Base-by-base conservation (phyloP, 2,888 invertebrate genomes). In the Gortyna flavago region DNA sequence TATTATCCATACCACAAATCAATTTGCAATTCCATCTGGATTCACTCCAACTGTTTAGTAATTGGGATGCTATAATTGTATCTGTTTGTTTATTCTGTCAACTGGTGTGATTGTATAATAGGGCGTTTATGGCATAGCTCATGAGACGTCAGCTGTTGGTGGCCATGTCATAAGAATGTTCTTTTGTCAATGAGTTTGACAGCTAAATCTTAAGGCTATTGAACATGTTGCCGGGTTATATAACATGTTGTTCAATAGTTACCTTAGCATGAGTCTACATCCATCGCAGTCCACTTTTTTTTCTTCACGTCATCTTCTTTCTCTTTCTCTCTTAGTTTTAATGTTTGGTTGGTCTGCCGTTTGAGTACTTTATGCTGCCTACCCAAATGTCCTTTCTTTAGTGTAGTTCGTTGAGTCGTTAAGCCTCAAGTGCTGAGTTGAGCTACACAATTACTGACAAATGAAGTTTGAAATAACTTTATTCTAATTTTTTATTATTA, bases 11-110 rank as follows among this genome's bases (percentile, higher is more conserved):
- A 64, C 77, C 81, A 70, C 80, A 85, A 85, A 85, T 85, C 80
- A 85, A 80, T 85, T 73, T 72, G 85, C 72, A 65, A 83, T 85
- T 85, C 85, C 83, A 80, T 62, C 59, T 83, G 75, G 73, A 80
- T 85, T 67, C 83, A 80, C 85, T 85, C 66, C 64, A 77, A 85
- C 61, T 75, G 64, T 73, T 75, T 59, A 65, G 41, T 82, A 73
- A 79, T 84, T 84, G 74, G 72, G 54, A 35, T 59, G 67, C 51
- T 67, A 35, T 81, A 74, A 81, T 85, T 85, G 69, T 66, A 62
- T 84, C 59, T 69, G 65, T 77, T 74, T 81, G 74, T 75, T 81
- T 71, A 41, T 71, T 81, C 18, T 66, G 62, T 64, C 41, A 61
- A 72, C 51, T 69, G 35, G n/a, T 71, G 54, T 73, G 51, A 48